phyloP scores from a whole-genome alignment of 2,888 invertebrate genomes.

The Pollenia amentaria region DNA sequence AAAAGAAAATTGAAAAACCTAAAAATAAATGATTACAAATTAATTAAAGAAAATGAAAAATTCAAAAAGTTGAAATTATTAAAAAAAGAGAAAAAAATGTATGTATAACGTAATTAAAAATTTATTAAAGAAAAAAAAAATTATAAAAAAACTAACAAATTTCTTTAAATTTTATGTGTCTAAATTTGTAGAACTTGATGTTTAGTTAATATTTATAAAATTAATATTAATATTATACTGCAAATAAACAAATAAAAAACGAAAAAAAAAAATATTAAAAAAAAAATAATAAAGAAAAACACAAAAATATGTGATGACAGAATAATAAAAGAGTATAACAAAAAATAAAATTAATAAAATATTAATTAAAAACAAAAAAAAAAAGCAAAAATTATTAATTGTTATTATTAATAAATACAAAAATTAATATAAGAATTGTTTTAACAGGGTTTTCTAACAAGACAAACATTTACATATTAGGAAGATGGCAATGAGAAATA shows the following conservation, averaged over 20 bases:
- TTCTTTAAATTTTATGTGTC: constrained; percentile 52
- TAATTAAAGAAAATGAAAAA: constrained; percentile 69
- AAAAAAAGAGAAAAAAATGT: constrained; percentile 22
- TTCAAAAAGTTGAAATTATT: background rate
- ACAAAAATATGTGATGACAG: constrained; percentile 58
- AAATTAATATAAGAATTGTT: constrained; percentile 49
- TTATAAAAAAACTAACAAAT: constrained; percentile 28
- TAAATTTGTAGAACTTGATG: constrained; percentile 70
- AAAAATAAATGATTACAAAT: constrained; percentile 66
- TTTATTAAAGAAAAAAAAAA: constrained; percentile 22
- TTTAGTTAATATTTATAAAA: constrained; percentile 67
- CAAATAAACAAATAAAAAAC: constrained; percentile 15
- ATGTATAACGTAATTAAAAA: constrained; percentile 53
- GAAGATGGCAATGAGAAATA: background rate
- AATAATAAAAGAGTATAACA: constrained; percentile 44
- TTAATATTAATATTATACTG: constrained; percentile 44
- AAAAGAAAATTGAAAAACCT: constrained; percentile 26
- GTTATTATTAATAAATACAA: constrained; percentile 46
- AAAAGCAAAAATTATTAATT: constrained; percentile 33
- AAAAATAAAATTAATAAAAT: constrained; percentile 21
- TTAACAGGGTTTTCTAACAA: constrained; percentile 44
- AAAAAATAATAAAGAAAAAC: constrained; percentile 35
- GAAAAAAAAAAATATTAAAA: constrained; percentile 25
- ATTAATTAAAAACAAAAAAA: constrained; percentile 24
- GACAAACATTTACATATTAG: background rate